Evolutionary conservation across 2,888 invertebrate species (phyloP).

Genomic region (Tridacna gigas): DNA sequence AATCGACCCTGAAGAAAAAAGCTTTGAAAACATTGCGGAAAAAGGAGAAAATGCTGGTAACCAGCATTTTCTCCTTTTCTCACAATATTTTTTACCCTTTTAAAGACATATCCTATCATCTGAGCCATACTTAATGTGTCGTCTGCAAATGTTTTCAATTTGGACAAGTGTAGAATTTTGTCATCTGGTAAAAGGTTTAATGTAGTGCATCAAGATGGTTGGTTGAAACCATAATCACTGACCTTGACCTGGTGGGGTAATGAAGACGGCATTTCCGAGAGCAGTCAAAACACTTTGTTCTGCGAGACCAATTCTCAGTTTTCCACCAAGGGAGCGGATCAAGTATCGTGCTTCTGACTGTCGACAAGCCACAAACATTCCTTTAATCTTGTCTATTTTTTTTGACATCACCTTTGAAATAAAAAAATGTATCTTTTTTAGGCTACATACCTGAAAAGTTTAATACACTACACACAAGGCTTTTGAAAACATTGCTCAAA

Average conservation of each 20-base stretch:
- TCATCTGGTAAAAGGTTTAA: too few relatives aligned
- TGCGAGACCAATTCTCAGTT: constrained; percentile 97
- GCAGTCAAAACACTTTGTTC: constrained; percentile 97
- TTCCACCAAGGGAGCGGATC: constrained; percentile 95
- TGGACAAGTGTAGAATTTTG: too few relatives aligned
- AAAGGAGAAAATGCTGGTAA: background rate
- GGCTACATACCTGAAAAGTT: too few relatives aligned
- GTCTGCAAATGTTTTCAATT: too few relatives aligned
- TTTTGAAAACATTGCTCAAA: too few relatives aligned
- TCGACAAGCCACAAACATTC: constrained; percentile 96
- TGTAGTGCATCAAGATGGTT: too few relatives aligned
- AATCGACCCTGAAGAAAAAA: too few relatives aligned
- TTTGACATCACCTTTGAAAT: constrained; percentile 86
- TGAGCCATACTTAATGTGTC: too few relatives aligned
- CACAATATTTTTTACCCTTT: background rate
- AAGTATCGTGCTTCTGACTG: constrained; percentile 94
- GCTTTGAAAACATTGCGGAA: background rate
- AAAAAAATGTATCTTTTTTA: too few relatives aligned
- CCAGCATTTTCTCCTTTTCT: background rate
- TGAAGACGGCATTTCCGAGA: constrained; percentile 92
- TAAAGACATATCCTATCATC: too few relatives aligned
- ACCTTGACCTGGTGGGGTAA: constrained; percentile 90
- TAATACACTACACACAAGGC: too few relatives aligned
- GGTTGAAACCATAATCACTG: background rate
- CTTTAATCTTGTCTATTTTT: constrained; percentile 96